A percentile compares a stretch with the other conserved stretches of the same genome.
phyloP scores from a whole-genome alignment of 2,888 invertebrate species.

The Nephrotoma appendiculata region DNA sequence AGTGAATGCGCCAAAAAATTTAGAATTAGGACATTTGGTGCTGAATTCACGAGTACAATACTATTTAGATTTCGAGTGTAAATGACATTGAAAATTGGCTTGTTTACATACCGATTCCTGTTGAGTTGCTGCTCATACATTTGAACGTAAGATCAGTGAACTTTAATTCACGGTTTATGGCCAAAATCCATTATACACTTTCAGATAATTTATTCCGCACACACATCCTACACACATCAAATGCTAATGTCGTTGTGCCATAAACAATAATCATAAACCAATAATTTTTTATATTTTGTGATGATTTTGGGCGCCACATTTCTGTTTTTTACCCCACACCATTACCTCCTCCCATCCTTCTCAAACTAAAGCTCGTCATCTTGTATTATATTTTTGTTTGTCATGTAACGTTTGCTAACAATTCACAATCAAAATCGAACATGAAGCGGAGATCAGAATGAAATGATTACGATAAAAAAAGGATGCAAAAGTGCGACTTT shows the following conservation, averaged over 20 bases:
- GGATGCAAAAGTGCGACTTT: no score
- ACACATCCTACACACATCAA: not conserved
- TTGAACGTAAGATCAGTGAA: not conserved
- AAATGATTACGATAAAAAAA: no score
- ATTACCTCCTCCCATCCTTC: not conserved
- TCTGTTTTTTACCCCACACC: not conserved
- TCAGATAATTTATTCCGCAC: not conserved
- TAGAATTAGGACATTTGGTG: not conserved
- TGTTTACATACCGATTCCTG: not conserved
- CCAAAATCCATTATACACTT: not conserved
- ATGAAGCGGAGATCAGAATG: no score
- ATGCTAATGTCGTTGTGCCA: not conserved
- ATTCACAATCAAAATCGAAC: no score
- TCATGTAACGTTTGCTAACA: no score
- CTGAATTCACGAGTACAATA: not conserved
- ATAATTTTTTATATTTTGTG: not conserved
- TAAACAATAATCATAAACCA: not conserved
- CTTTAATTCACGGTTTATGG: not conserved
- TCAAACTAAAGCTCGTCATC: no score
- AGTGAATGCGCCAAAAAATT: not conserved
- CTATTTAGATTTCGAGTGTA: not conserved
- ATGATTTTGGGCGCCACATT: not conserved
- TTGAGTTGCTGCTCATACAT: not conserved
- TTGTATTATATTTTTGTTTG: no score
- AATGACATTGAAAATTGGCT: not conserved